Conservation (phyloP, 2,113 vertebrate genomes). For the Phrynosoma blainvillii region DNA sequence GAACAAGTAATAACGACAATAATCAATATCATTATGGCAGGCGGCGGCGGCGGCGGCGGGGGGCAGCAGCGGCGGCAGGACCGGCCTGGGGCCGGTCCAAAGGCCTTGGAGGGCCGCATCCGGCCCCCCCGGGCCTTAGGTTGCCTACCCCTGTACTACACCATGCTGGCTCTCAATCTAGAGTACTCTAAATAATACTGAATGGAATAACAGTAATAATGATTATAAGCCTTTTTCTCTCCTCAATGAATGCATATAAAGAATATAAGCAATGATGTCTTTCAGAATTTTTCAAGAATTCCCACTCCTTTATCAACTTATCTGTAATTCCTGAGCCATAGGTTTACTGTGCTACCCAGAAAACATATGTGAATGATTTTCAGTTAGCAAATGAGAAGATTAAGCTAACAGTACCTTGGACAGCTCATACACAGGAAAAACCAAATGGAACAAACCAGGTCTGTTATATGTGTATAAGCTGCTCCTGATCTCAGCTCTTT, state of each 20-base stretch:
- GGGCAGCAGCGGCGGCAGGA: too few species aligned
- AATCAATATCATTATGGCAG: too few species aligned
- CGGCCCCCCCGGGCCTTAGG: too few species aligned
- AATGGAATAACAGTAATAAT: background rate
- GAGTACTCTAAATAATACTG: background rate
- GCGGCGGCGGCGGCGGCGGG: too few species aligned
- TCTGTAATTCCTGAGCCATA: background rate
- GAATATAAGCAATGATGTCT: background rate
- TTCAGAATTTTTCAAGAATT: constrained; percentile 16
- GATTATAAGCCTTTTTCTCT: background rate
- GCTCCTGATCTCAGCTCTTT: background rate
- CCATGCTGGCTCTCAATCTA: background rate
- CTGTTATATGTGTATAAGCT: background rate
- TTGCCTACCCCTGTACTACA: background rate
- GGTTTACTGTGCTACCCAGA: rapidly evolving
- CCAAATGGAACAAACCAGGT: background rate
- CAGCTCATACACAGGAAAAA: constrained; percentile 51
- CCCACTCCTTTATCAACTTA: background rate
- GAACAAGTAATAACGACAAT: too few species aligned
- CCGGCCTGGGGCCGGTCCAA: too few species aligned
- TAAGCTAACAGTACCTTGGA: constrained; percentile 62
- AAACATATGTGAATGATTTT: background rate
- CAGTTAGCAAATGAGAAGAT: background rate
- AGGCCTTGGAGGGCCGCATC: too few species aligned
- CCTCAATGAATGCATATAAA: background rate